These are phyloP conservation scores for Microctonus aethiopoides DNA, from an alignment of 2,888 invertebrate genomes.

Conservation along the genomic window DNA sequence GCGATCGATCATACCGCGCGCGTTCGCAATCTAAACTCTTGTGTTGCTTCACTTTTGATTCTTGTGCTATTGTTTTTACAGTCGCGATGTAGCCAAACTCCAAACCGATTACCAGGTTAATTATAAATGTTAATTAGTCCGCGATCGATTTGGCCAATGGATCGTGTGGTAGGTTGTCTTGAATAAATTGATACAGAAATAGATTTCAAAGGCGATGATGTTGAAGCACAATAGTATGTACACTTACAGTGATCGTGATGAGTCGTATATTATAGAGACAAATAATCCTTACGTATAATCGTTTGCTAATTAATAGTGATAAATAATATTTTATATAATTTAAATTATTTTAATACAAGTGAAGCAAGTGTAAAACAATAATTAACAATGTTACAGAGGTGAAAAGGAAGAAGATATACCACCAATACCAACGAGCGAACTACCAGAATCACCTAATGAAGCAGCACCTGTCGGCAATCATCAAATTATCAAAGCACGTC, in stretches of 20 bases:
- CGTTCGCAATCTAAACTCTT: neutral
- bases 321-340: too few species aligned
- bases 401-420: constrained; percentile 63
- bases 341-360: neutral
- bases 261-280: constrained; percentile 44
- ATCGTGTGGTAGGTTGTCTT: constrained; percentile 56
- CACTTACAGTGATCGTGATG: constrained; percentile 51
- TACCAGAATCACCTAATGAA: constrained; percentile 64
- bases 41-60: neutral
- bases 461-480: constrained; percentile 53
- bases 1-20: neutral
- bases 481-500: constrained; percentile 80
- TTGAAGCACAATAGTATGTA: constrained; percentile 45
- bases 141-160: constrained; percentile 66
- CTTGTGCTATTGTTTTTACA: neutral
- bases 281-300: neutral
- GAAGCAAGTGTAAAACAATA: neutral
- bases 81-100: neutral
- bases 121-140: constrained; percentile 67
- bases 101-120: constrained; percentile 51
- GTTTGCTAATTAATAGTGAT: neutral
- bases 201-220: constrained; percentile 51
- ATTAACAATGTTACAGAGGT: constrained; percentile 43
- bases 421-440: constrained; percentile 64
- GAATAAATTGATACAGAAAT: constrained; percentile 65